Conservation (phyloP, 1,140 invertebrate species). For the Hermatobates lingyangjiaoensis region DNA sequence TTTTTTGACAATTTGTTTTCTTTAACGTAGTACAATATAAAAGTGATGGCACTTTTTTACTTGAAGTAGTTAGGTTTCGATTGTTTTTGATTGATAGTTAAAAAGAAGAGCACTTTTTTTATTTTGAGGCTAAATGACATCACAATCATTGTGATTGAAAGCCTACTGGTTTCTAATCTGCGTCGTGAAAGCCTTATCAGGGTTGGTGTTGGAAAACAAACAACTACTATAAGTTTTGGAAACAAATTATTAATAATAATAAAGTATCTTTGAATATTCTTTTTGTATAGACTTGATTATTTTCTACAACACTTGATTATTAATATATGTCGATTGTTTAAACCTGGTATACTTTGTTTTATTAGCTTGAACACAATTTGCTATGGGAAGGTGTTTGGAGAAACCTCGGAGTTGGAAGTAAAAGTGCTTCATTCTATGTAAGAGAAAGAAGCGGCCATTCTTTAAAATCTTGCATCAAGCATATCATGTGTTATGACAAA, state of each 20-base stretch:
- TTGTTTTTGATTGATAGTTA: too few species aligned
- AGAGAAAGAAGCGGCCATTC: slow-evolving; percentile 66
- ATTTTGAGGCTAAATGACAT: too few species aligned
- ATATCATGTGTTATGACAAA: slow-evolving; percentile 55
- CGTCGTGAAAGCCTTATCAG: too few species aligned
- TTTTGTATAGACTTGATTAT: background rate
- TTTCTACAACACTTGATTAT: background rate
- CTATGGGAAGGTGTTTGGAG: slow-evolving; percentile 67
- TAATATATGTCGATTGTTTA: background rate
- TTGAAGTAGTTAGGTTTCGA: too few species aligned
- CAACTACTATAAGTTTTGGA: too few species aligned
- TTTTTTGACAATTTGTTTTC: too few species aligned
- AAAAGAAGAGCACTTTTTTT: too few species aligned
- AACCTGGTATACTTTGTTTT: background rate
- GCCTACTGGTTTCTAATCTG: too few species aligned
- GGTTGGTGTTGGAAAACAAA: too few species aligned
- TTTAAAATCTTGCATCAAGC: slow-evolving; percentile 64
- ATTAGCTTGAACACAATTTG: slow-evolving; percentile 51
- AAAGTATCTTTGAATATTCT: slow-evolving; percentile 25
- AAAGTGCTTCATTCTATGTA: slow-evolving; percentile 51
- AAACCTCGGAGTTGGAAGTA: slow-evolving; percentile 41
- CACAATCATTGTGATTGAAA: too few species aligned
- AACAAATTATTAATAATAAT: slow-evolving; percentile 37
- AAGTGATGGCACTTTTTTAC: too few species aligned
- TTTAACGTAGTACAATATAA: too few species aligned